Percentiles rank a stretch among this genome's conserved stretches.
phyloP scores from a whole-genome alignment of 2,113 vertebrate genomes.

The Phylloscopus whistleri region DNA sequence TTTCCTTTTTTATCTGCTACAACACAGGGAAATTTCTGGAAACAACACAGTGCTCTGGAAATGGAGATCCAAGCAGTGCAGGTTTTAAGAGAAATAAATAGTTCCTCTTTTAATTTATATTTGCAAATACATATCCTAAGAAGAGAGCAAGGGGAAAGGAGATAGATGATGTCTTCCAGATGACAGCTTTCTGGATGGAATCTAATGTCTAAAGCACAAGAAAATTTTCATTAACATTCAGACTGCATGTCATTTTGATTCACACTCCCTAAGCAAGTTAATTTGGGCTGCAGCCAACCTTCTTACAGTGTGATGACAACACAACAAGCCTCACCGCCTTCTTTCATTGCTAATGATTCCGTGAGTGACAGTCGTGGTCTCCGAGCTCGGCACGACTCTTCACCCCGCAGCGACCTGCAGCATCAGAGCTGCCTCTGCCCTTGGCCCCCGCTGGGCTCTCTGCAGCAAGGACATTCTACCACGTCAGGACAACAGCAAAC shows the following conservation, averaged over 20 bases:
- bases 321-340: constrained; percentile 62
- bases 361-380: constrained; percentile 77
- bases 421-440: constrained; percentile 42
- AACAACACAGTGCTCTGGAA: background rate
- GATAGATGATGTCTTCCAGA: constrained; percentile 67
- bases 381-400: constrained; percentile 61
- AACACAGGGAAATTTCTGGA: background rate
- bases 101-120: background rate
- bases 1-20: background rate
- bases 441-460: constrained; percentile 1
- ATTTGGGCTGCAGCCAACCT: constrained; percentile 77
- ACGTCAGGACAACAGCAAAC: background rate
- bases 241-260: constrained; percentile 80
- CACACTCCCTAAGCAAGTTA: constrained; percentile 78
- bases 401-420: constrained; percentile 34
- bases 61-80: background rate
- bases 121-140: constrained; percentile 2
- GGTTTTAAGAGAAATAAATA: background rate
- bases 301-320: constrained; percentile 73
- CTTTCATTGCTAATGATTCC: constrained; percentile 74
- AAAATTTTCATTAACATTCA: constrained; percentile 78
- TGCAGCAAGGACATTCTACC: constrained; percentile 37
- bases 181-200: constrained; percentile 68
- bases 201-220: constrained; percentile 57
- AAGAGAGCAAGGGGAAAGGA: background rate